phyloP scores from a whole-genome alignment of 2,797 vertebrate genomes.

The Crax fasciolata region DNA sequence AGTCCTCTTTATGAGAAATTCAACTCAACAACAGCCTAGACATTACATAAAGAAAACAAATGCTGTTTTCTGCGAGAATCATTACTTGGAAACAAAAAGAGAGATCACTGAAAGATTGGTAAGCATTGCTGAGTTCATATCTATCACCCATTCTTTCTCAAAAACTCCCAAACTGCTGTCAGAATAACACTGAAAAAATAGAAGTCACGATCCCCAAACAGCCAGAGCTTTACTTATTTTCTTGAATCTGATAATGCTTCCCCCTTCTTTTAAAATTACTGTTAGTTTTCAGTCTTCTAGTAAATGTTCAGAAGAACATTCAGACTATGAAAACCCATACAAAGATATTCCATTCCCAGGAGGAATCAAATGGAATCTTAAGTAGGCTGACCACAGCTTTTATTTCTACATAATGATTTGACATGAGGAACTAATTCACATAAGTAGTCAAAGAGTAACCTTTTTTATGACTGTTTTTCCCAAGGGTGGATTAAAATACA shows the following conservation, averaged over 20 bases:
- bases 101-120: not conserved
- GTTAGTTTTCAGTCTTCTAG: slow-evolving; percentile 13
- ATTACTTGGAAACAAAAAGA: not conserved
- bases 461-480: slow-evolving; percentile 33
- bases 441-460: slow-evolving; percentile 33
- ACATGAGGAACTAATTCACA: slow-evolving; percentile 62
- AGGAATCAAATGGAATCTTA: slow-evolving; percentile 70
- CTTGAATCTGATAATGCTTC: not conserved
- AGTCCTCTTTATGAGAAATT: not conserved
- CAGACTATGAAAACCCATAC: not conserved
- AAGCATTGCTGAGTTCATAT: not conserved
- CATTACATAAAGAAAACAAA: not conserved
- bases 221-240: not conserved
- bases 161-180: not conserved
- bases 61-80: not conserved
- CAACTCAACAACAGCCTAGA: not conserved
- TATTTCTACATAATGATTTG: slow-evolving; percentile 67
- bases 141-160: not conserved
- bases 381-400: slow-evolving; percentile 68
- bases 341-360: slow-evolving; percentile 35
- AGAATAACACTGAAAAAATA: not conserved
- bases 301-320: slow-evolving; percentile 16
- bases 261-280: slow-evolving; percentile 7
- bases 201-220: not conserved
- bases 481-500: slow-evolving; percentile 64